A percentile compares a stretch with the other conserved stretches of the same genome.
These are phyloP conservation scores for Hemicrepidius hirtus DNA, from an alignment of 2,888 invertebrate species.

Conservation along the genomic window DNA sequence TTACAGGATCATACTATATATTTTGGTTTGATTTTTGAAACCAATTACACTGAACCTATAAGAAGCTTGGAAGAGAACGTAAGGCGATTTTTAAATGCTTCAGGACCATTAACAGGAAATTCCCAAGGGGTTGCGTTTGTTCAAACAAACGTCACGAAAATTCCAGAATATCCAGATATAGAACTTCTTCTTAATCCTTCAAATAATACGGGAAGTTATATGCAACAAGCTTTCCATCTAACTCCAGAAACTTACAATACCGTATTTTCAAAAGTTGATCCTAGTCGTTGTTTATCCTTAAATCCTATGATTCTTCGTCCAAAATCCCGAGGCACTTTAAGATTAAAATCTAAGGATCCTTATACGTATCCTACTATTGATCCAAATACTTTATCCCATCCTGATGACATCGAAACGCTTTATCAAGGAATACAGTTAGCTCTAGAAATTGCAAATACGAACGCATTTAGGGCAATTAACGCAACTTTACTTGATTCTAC, in stretches of 20 bases:
- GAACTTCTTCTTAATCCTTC: conserved; percentile 46
- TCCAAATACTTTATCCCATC: conserved; percentile 58
- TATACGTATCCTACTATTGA: conserved; percentile 63
- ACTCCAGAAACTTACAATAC: conserved; percentile 30
- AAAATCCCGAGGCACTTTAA: conserved; percentile 61
- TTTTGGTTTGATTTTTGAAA: conserved; percentile 78
- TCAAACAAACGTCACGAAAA: conserved; percentile 34
- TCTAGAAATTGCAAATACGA: conserved; percentile 67
- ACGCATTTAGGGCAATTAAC: conserved; percentile 77
- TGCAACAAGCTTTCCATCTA: conserved; percentile 30
- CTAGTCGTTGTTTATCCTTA: conserved; percentile 50
- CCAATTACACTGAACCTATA: conserved; percentile 45
- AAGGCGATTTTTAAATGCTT: conserved; percentile 53
- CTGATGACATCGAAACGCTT: conserved; percentile 77
- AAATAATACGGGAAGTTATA: background rate
- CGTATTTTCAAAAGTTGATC: conserved; percentile 42
- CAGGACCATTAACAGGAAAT: conserved; percentile 56
- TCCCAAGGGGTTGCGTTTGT: conserved; percentile 48
- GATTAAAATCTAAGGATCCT: conserved; percentile 61
- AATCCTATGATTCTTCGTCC: conserved; percentile 59
- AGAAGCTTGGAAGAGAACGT: conserved; percentile 44
- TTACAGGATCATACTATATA: conserved; percentile 80
- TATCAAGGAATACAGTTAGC: conserved; percentile 74
- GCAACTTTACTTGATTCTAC: conserved; percentile 74
- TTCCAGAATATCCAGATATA: conserved; percentile 50